Conservation (phyloP, 1,140 invertebrate genomes). For the Sarcophaga peregrina region DNA sequence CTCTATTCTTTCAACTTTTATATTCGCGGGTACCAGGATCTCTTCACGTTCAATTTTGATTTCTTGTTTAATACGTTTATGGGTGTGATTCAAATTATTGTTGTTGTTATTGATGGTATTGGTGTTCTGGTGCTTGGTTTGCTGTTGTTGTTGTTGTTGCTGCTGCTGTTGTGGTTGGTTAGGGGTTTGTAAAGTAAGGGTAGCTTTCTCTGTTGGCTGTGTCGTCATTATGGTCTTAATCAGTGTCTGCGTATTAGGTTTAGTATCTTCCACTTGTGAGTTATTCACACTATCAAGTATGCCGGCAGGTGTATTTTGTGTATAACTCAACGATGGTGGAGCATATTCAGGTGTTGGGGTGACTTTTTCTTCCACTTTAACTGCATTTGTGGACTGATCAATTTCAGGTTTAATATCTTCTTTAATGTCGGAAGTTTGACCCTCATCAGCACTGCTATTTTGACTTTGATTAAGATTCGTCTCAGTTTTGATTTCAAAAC, state of each 20-base stretch:
- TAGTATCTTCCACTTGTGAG: conserved; percentile 13
- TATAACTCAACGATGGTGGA: conserved; percentile 56
- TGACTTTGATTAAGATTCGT: conserved; percentile 51
- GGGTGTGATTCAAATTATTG: conserved; percentile 57
- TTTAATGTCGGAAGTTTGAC: conserved; percentile 44
- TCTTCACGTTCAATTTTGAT: conserved; percentile 65
- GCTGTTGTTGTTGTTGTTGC: conserved; percentile 23
- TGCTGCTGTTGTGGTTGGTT: conserved; percentile 29
- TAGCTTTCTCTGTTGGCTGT: not conserved
- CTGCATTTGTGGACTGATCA: conserved; percentile 56
- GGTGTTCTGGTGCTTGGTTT: not conserved
- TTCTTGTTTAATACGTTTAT: conserved; percentile 63
- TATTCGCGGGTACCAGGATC: conserved; percentile 61
- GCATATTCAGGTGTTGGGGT: conserved; percentile 63
- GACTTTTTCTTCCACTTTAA: conserved; percentile 61
- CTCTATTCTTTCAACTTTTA: conserved; percentile 62
- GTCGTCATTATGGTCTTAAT: conserved; percentile 20
- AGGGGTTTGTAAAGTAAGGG: not conserved
- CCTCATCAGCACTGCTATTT: conserved; percentile 56
- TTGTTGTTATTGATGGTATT: conserved; percentile 51
- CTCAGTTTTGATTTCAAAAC: conserved; percentile 62
- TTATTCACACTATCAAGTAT: conserved; percentile 28
- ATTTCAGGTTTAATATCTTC: conserved; percentile 51
- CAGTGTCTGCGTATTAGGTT: not conserved
- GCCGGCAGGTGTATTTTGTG: conserved; percentile 47